Percentiles rank a stretch among this genome's conserved stretches.
Conservation (phyloP, 1,140 invertebrate species). For the Metopolophium dirhodum region DNA sequence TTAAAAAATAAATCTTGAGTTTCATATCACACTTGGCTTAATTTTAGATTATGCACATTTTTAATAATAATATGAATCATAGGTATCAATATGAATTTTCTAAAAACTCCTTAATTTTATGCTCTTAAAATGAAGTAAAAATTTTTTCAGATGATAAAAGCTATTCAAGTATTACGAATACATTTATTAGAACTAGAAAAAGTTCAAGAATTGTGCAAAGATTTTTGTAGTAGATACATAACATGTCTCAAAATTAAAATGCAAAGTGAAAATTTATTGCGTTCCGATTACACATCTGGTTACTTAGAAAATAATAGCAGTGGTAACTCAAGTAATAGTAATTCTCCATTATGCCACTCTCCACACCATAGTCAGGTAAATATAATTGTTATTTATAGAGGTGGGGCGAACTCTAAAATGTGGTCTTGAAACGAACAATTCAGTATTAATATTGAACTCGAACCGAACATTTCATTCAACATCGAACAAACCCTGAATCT, state of each 20-base stretch:
- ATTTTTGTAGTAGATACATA: conserved; percentile 96
- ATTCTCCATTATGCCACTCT: conserved; percentile 62
- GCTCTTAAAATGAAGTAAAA: not conserved
- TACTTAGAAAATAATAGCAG: conserved; percentile 65
- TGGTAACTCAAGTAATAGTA: conserved; percentile 68
- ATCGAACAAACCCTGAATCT: too few species aligned
- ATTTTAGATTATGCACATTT: not conserved
- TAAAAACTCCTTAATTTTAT: not conserved
- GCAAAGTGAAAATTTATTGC: conserved; percentile 90
- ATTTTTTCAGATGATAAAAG: conserved; percentile 90
- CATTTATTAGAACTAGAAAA: conserved; percentile 95
- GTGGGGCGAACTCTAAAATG: too few species aligned
- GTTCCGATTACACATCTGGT: conserved; percentile 73
- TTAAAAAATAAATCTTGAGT: not conserved
- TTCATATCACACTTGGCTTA: not conserved
- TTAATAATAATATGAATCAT: not conserved
- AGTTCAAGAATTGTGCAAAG: conserved; percentile 95
- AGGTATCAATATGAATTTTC: not conserved
- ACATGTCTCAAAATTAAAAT: conserved; percentile 95
- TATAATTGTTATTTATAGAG: not conserved
- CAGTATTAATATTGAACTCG: too few species aligned
- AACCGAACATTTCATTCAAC: too few species aligned
- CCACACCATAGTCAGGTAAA: conserved; percentile 61
- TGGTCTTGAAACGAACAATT: too few species aligned
- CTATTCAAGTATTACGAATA: conserved; percentile 94